phyloP scores from a whole-genome alignment of 1,140 invertebrate genomes.

The Onthophagus taurus region DNA sequence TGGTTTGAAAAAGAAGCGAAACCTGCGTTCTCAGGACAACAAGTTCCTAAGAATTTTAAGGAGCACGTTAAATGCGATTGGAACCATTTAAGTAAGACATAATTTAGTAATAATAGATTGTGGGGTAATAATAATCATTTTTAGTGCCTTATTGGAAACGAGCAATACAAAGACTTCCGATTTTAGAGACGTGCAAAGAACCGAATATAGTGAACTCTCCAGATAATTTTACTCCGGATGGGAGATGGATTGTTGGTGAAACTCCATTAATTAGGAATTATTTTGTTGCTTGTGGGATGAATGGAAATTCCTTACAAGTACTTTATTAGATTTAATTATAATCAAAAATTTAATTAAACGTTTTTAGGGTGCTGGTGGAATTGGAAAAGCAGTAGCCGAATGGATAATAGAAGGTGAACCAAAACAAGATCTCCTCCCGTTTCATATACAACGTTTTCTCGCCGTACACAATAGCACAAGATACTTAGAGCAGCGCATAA shows the following conservation, averaged over 20 bases:
- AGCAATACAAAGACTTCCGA: constrained; percentile 56
- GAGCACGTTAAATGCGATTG: constrained; percentile 44
- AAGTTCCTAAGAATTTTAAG: constrained; percentile 53
- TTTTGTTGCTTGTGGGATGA: constrained; percentile 69
- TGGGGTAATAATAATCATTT: no score
- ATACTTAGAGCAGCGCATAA: constrained; percentile 63
- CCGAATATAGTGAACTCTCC: constrained; percentile 57
- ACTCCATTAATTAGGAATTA: constrained; percentile 68
- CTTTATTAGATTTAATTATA: background rate
- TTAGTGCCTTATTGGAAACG: constrained; percentile 47
- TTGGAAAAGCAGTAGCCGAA: constrained; percentile 64
- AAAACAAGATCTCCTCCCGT: constrained; percentile 52
- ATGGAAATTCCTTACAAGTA: constrained; percentile 51
- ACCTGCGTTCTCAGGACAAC: constrained; percentile 50
- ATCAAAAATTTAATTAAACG: background rate
- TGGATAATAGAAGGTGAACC: constrained; percentile 63
- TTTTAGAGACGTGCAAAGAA: constrained; percentile 45
- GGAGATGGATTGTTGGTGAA: constrained; percentile 61
- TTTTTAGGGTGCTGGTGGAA: constrained; percentile 53
- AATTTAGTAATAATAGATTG: no score
- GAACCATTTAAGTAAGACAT: constrained; percentile 53
- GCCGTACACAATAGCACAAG: constrained; percentile 70
- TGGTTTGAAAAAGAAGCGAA: constrained; percentile 58
- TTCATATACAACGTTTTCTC: constrained; percentile 68
- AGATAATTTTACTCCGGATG: constrained; percentile 71